Base-by-base conservation (phyloP, 1,140 invertebrate species). In the Cepaea nemoralis region DNA sequence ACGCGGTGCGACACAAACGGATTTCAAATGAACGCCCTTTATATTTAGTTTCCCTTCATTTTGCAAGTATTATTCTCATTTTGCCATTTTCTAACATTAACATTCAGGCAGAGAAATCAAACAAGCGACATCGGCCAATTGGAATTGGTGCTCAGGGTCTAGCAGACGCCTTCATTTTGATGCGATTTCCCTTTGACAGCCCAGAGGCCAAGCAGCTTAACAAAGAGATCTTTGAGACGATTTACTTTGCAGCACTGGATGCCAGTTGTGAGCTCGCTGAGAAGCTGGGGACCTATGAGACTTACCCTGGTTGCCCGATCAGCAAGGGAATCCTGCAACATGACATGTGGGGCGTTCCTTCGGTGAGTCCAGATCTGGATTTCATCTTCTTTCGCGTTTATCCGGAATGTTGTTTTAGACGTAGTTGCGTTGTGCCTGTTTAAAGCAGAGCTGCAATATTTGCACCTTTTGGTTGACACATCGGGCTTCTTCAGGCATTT, bases 281-380 rank as follows among this genome's bases (percentile, higher is more conserved):
- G 90, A 94, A 94, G 89, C 89, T 94, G 82, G 98, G 98, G 14
- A 91, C 95, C 0, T 99, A 99, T 90, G 95, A 96, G 88, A 97
- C 97, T 0, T 99, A 99, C 90, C 89, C 94, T 88, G 98, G 98
- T 19, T 95, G 93, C 84, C 98, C 98, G 31, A 96, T 96, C 19
- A 99, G 97, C 89, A 95, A 98, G 93, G 98, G 98, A 77, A 96
- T 99, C 86, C 92, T 99, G 22, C 99, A 99, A 91, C 98, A 97
- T 90, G 98, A 99, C 86, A 99, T 99, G 98, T 99, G 98, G 98
- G 92, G 95, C 88, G 95, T 96, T 3, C 95, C 93, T 24, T 97
- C 22, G 95, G 96, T 55, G 37, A 70, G 77, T 33, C 22, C 42
- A 45, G 6, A 10, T 45, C 16, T 10, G 42, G 16, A 45, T 45